Base-by-base conservation (phyloP, 2,888 invertebrate genomes). In the Folsomia manolachei region DNA sequence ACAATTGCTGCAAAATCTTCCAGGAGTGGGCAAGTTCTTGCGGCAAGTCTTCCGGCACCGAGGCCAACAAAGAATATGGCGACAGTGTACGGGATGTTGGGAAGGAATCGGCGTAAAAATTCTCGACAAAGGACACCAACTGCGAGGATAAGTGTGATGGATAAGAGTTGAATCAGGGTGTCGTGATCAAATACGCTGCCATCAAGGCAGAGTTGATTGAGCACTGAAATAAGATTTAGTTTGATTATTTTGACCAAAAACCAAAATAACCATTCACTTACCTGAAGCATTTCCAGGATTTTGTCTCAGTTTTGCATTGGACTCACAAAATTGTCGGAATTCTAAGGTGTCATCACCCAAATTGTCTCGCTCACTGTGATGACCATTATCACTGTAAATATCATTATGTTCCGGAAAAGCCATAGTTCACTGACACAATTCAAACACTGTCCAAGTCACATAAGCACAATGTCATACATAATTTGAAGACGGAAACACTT, bases 21-120 rank as follows among this genome's bases (percentile, higher is more conserved):
- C 14, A 79, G 26, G 1, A 69, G 19, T 4, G 69, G 60, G 51
- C 80, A 79, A 63, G 63, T 73, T 25, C 71, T 24, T n/a, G 69
- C 73, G n/a, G 77, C 75, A 0, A 78, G 19, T 19, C 70, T 68
- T 61, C 80, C 80, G 60, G 78, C 69, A 1, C 69, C 60, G 19
- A 79, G 72, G 7, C 80, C 80, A 9, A 75, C 72, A 1, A 79
- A n/a, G 75, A 80, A 75, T 9, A 80, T 63, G 11, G 79, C 70
- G 26, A 80, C 79, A 1, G 79, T 80, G 75, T 80, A 79, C 0
- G 80, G 80, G 26, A 80, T 24, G 9, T 39, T 63, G 0, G 73
- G 25, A n/a, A 70, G 73, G 51, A 72, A 71, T 7, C 71, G 68
- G 1, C 72, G 69, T 2, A 80, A 60, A 0, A 78, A n/a, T 7